A percentile compares a stretch with the other conserved stretches of the same genome.
These are phyloP conservation scores for Brachionus plicatilis DNA, from an alignment of 1,140 invertebrate genomes.

Conservation along the genomic window DNA sequence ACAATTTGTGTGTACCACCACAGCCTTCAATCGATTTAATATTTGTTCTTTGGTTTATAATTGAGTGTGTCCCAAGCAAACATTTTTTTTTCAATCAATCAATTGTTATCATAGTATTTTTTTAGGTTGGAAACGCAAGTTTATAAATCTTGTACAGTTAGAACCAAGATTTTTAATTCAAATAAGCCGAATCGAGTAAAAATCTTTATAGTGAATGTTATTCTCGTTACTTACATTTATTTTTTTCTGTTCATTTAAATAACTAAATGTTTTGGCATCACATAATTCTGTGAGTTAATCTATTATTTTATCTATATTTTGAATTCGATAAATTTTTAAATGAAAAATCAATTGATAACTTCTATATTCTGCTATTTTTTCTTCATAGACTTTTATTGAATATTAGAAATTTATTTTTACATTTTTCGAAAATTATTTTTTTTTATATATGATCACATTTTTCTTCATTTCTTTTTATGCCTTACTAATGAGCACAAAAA, in stretches of 20 bases:
- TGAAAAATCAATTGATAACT: neutral
- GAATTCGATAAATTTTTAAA: conserved; percentile 2
- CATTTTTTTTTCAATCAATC: neutral
- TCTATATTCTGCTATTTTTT: neutral
- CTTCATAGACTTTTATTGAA: neutral
- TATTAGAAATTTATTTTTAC: neutral
- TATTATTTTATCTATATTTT: neutral
- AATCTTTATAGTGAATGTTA: conserved; percentile 20
- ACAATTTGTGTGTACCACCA: neutral
- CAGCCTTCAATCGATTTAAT: conserved; percentile 4
- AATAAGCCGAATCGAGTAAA: neutral
- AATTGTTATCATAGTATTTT: conserved; percentile 9
- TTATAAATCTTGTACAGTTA: conserved; percentile 15
- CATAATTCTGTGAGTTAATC: conserved; percentile 27
- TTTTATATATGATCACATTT: neutral
- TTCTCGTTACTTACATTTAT: neutral
- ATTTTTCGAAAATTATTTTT: neutral
- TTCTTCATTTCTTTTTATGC: neutral
- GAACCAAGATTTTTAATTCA: conserved; percentile 4
- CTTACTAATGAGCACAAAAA: neutral
- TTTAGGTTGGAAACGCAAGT: conserved; percentile 11
- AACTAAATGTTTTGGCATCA: neutral
- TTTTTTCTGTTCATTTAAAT: neutral
- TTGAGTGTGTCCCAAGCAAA: neutral
- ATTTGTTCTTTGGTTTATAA: neutral